Evolutionary conservation across 2,113 vertebrate species (phyloP).

Genomic region (Aviceda subcristata): DNA sequence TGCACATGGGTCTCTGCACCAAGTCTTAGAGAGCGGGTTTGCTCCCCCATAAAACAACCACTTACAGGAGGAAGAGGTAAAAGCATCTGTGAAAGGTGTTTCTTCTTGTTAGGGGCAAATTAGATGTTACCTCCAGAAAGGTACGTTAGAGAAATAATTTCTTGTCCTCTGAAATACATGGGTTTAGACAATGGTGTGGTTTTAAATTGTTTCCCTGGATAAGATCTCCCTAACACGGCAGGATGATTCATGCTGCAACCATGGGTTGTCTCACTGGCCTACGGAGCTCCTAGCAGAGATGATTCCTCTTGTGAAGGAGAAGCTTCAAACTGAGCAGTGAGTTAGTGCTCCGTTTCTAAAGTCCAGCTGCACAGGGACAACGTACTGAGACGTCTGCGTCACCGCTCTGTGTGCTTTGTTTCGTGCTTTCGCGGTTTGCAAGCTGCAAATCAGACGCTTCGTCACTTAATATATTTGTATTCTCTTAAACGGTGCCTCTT

Average conservation of each 20-base stretch:
- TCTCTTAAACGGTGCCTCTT: neutral
- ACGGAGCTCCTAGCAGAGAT: neutral
- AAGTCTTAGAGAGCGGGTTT: neutral
- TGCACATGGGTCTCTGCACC: accelerated
- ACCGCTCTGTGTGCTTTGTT: neutral
- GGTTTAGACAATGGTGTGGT: neutral
- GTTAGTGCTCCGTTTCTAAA: neutral
- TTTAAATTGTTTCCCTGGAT: neutral
- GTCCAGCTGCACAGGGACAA: neutral
- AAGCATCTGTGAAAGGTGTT: neutral
- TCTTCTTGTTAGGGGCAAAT: neutral
- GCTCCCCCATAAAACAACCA: neutral
- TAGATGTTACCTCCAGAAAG: neutral
- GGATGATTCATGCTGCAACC: neutral
- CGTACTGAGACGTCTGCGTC: accelerated
- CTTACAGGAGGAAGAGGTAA: neutral
- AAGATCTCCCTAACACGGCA: neutral
- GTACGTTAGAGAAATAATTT: neutral
- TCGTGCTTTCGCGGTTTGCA: neutral
- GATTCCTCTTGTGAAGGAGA: neutral
- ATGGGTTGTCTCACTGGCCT: neutral
- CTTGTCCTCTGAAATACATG: accelerated
- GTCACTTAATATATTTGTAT: accelerated
- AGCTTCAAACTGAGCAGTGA: neutral
- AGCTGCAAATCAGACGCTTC: neutral